Base-by-base conservation (phyloP, 1,140 invertebrate genomes). In the Sarcophaga peregrina region DNA sequence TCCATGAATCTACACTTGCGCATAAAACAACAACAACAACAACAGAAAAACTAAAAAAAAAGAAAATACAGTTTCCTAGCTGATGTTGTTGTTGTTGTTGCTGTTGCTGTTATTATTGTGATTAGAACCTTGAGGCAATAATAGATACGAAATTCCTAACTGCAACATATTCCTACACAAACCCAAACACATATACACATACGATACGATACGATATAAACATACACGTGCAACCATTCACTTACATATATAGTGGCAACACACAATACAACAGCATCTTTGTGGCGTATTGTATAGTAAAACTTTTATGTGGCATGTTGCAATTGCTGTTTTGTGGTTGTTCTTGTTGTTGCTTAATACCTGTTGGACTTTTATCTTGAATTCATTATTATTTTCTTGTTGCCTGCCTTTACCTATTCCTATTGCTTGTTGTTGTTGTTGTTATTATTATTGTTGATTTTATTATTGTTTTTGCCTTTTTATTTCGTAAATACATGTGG, bases 111-210 rank as follows among this genome's bases (percentile, higher is more conserved):
- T 68, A 25, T 68, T 8, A 9, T 20, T 68, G 45, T 74, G 73
- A 13, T 46, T 74, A 78, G 48, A 78, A 78, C 75, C 75, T 78
- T 52, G 20, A 78, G 75, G 75, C 75, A 17, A 50, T 78, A 78
- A 78, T 78, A 78, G 75, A 78, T 78, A 78, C 47, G n/a, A 78
- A 78, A 78, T 78, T 78, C 75, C 75, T 78, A 78, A 78, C 75
- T 78, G 75, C n/a, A 78, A 78, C 0, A n/a, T 58, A 13, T 58
- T 15, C 7, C 11, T n/a, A 58, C 13, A 58, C 15, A 58, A 58
- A 58, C 52, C 17, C 20, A 73, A 25, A 73, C 68, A 73, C 25
- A 73, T 17, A 73, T 13, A n/a, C n/a, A 13, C 54, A n/a, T 58
- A 11, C 52, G 5, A 58, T 15, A 15, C 6, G n/a, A 11, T 11